A percentile compares a stretch with the other conserved stretches of the same genome.
Evolutionary conservation across 2,888 invertebrate species (phyloP).

Genomic region (Drosophila kokeensis): DNA sequence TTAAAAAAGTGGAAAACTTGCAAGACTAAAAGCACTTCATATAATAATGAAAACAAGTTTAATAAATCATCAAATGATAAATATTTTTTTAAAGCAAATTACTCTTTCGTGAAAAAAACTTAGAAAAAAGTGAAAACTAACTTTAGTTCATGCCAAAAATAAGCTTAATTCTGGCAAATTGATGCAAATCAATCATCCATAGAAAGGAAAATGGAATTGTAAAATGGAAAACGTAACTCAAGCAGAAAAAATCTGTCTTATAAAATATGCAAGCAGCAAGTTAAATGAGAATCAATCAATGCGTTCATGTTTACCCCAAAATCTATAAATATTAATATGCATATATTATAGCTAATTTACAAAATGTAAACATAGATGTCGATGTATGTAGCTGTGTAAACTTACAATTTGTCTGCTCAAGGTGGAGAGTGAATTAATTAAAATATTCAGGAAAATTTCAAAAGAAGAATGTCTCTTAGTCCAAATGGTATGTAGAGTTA

Average conservation of each 20-base stretch:
- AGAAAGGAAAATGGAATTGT: background rate
- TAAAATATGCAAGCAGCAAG: conserved; percentile 15
- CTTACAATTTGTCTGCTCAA: conserved; percentile 13
- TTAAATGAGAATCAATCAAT: conserved; percentile 36
- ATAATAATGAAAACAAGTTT: background rate
- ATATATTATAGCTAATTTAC: conserved; percentile 4
- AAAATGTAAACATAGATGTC: background rate
- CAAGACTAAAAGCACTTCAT: no score
- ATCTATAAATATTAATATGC: conserved; percentile 14
- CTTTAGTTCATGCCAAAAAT: conserved; percentile 11
- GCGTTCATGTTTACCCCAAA: conserved; percentile 8
- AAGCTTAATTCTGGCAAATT: background rate
- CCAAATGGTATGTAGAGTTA: background rate
- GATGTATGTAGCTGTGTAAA: conserved; percentile 5
- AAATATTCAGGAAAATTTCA: background rate
- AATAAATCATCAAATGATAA: background rate
- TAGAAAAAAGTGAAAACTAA: conserved; percentile 1
- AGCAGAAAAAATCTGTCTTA: background rate
- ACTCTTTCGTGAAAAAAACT: background rate
- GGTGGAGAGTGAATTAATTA: background rate
- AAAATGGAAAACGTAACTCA: background rate
- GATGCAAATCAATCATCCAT: conserved; percentile 43
- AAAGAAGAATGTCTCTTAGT: no score
- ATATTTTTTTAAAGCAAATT: background rate
- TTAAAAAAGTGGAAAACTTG: background rate